phyloP scores from a whole-genome alignment of 2,888 invertebrate genomes.

The Aromia moschata region DNA sequence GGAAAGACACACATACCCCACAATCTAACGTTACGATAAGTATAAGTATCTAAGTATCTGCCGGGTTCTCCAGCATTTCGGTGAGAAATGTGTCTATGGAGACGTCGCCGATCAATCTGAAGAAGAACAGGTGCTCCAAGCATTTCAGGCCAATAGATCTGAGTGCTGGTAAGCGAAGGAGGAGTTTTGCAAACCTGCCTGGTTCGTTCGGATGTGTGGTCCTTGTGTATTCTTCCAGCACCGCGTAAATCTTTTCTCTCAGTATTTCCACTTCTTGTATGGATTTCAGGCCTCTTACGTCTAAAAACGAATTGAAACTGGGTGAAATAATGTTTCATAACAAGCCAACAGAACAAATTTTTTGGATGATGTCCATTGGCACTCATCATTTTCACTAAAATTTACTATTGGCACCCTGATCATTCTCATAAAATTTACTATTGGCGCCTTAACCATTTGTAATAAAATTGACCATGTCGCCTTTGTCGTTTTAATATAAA shows the following conservation, averaged over 20 bases:
- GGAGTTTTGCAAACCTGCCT: conserved; percentile 93
- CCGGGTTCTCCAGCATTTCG: conserved; percentile 77
- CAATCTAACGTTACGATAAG: conserved; percentile 5
- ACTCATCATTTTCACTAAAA: too few relatives aligned
- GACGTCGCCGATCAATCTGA: conserved; percentile 87
- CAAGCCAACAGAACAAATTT: too few relatives aligned
- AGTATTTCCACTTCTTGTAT: conserved; percentile 84
- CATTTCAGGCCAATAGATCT: conserved; percentile 94
- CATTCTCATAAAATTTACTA: too few relatives aligned
- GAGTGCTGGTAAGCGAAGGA: conserved; percentile 87
- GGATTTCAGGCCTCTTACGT: conserved; percentile 86
- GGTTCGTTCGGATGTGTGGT: conserved; percentile 89
- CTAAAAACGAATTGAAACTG: conserved; percentile 47
- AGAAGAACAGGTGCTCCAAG: conserved; percentile 94
- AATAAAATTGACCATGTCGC: too few relatives aligned
- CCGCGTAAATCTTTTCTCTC: conserved; percentile 94
- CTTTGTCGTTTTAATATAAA: too few relatives aligned
- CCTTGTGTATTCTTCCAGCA: conserved; percentile 94
- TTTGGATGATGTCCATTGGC: too few relatives aligned
- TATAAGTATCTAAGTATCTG: conserved; percentile 32
- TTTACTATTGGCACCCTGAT: too few relatives aligned
- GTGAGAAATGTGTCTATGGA: conserved; percentile 86
- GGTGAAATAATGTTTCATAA: too few relatives aligned
- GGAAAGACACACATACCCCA: conserved; percentile 28
- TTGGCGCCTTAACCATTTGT: too few relatives aligned